phyloP scores from a whole-genome alignment of 2,797 vertebrate genomes.

The Siniperca obscura region DNA sequence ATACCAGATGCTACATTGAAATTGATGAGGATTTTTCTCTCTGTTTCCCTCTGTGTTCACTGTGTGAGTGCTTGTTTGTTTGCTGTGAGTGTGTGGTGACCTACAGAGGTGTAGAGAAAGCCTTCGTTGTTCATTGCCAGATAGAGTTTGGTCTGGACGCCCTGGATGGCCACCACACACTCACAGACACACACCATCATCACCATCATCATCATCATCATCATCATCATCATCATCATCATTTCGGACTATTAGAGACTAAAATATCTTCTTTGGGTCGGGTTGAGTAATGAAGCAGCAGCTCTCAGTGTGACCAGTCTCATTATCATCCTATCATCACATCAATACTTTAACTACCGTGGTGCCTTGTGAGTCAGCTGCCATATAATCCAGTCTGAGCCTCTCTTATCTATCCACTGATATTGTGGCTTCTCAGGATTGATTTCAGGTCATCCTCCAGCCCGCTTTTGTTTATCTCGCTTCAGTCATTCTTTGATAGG shows the following conservation, averaged over 20 bases:
- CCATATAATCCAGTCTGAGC: conserved; percentile 52
- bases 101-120: no score
- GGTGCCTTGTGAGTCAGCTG: conserved; percentile 54
- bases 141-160: no score
- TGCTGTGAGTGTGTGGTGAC: neutral
- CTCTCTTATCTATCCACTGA: conserved; percentile 55
- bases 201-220: conserved; percentile 15
- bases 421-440: conserved; percentile 60
- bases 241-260: conserved; percentile 19
- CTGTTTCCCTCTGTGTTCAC: conserved; percentile 30
- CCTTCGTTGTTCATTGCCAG: no score
- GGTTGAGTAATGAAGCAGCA: conserved; percentile 51
- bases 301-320: conserved; percentile 42
- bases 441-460: conserved; percentile 65
- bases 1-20: conserved; percentile 35
- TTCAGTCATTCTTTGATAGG: conserved; percentile 46
- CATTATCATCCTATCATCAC: conserved; percentile 57
- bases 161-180: no score
- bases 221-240: no score
- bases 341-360: conserved; percentile 58
- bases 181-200: conserved; percentile 19
- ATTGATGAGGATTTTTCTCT: conserved; percentile 55
- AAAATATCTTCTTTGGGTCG: conserved; percentile 24
- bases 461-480: conserved; percentile 54
- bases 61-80: conserved; percentile 35